Evolutionary conservation across 2,888 invertebrate species (phyloP).

Genomic region (Apoderus coryli): DNA sequence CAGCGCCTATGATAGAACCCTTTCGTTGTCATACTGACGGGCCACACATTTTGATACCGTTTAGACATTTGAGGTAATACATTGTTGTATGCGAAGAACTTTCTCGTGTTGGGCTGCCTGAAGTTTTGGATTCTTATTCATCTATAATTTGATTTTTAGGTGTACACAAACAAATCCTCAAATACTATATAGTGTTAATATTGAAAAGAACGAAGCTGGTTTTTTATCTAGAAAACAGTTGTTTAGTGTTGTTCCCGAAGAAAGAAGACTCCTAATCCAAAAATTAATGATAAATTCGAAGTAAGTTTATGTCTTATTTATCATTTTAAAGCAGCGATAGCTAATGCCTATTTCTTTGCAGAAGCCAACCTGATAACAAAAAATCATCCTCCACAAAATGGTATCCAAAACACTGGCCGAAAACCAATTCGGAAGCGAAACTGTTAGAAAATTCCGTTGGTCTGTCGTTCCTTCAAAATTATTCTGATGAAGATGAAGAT

Average conservation of each 20-base stretch:
- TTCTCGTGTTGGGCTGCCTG: slow-evolving; percentile 1
- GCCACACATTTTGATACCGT: slow-evolving; percentile 20
- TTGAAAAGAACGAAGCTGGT: slow-evolving; percentile 17
- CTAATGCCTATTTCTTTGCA: too few relatives aligned
- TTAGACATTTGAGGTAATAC: slow-evolving; percentile 24
- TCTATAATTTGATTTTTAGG: too few relatives aligned
- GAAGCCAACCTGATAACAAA: slow-evolving; percentile 11
- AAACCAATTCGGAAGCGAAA: slow-evolving; percentile 22
- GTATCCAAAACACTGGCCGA: slow-evolving; percentile 25
- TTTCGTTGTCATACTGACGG: slow-evolving; percentile 20
- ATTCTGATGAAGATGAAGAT: slow-evolving; percentile 27
- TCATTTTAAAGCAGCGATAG: too few relatives aligned
- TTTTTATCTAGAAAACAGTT: slow-evolving; percentile 21
- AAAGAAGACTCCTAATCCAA: slow-evolving; percentile 17
- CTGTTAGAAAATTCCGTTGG: slow-evolving; percentile 27
- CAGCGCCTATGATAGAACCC: slow-evolving; percentile 20
- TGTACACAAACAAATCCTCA: slow-evolving; percentile 24
- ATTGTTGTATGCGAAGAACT: background rate
- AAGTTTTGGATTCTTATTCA: too few relatives aligned
- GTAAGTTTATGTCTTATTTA: too few relatives aligned
- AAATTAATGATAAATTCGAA: too few relatives aligned
- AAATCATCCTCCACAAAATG: slow-evolving; percentile 20
- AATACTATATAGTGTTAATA: slow-evolving; percentile 24
- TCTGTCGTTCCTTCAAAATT: slow-evolving; percentile 28
- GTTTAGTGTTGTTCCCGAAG: slow-evolving; percentile 20